Percentiles rank a stretch among this genome's conserved stretches.
Conservation (phyloP, 2,113 vertebrate genomes). For the Tonatia bakeri region DNA sequence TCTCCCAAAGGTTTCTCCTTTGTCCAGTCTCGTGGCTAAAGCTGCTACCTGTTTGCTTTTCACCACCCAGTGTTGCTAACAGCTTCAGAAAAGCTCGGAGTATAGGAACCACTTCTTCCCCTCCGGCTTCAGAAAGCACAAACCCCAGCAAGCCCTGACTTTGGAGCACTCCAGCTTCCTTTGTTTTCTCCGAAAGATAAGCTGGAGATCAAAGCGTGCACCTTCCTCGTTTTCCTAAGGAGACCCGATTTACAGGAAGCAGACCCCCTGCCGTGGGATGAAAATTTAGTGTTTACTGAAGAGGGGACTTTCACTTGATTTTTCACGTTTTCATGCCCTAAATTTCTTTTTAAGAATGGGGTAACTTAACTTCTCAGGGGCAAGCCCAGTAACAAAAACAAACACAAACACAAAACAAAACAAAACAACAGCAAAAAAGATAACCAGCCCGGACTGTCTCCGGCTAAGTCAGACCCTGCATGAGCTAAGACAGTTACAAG, state of each 20-base stretch:
- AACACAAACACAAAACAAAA: neutral
- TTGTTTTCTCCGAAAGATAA: neutral
- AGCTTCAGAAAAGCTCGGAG: neutral
- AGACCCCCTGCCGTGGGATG: fast-evolving
- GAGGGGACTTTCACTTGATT: neutral
- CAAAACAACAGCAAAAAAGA: neutral
- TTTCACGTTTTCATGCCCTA: neutral
- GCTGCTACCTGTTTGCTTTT: neutral
- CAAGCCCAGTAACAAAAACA: neutral
- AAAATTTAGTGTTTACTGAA: fast-evolving
- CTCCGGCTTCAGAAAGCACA: fast-evolving
- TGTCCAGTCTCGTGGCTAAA: fast-evolving
- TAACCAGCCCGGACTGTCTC: fast-evolving
- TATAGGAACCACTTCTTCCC: neutral
- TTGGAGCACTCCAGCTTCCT: fast-evolving
- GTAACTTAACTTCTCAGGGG: no score
- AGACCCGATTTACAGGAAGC: neutral
- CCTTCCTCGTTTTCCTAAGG: neutral
- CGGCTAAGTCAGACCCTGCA: fast-evolving
- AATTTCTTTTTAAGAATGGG: neutral
- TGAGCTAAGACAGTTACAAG: fast-evolving
- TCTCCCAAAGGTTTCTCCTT: neutral
- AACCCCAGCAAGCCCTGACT: no score
- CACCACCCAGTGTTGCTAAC: fast-evolving
- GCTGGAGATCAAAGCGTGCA: neutral